These are phyloP conservation scores for Drosophila pachea DNA, from an alignment of 1,140 invertebrate genomes.

Conservation along the genomic window DNA sequence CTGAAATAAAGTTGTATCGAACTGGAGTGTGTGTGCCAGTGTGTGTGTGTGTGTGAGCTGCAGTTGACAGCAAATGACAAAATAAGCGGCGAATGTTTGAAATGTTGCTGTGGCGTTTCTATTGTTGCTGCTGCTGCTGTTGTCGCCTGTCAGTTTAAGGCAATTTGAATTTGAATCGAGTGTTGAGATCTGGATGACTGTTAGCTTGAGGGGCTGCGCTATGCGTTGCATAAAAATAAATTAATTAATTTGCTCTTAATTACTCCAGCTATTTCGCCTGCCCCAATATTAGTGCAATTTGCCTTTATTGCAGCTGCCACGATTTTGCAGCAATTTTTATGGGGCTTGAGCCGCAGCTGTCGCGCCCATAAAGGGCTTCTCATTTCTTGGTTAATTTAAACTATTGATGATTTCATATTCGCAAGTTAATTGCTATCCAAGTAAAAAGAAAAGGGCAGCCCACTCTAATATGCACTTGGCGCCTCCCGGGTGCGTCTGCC, in stretches of 20 bases:
- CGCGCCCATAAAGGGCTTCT: background rate
- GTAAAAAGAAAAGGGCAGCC: constrained; percentile 3
- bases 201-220: background rate
- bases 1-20: constrained; percentile 61
- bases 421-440: constrained; percentile 24
- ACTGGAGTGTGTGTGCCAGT: constrained; percentile 9
- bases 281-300: too few species aligned
- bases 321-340: too few species aligned
- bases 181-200: constrained; percentile 1
- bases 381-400: constrained; percentile 18
- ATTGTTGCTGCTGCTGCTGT: constrained; percentile 21
- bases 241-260: background rate
- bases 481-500: constrained; percentile 35
- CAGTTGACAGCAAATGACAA: constrained; percentile 76
- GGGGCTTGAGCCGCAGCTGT: background rate
- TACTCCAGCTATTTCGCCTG: too few species aligned
- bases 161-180: constrained; percentile 37
- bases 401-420: constrained; percentile 18
- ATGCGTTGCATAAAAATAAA: too few species aligned
- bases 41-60: constrained; percentile 21
- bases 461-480: constrained; percentile 19
- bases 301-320: too few species aligned
- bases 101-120: constrained; percentile 44
- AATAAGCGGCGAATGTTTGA: constrained; percentile 69
- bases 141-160: constrained; percentile 28